Conservation (phyloP, 2,113 vertebrate genomes). For the Piaya cayana region DNA sequence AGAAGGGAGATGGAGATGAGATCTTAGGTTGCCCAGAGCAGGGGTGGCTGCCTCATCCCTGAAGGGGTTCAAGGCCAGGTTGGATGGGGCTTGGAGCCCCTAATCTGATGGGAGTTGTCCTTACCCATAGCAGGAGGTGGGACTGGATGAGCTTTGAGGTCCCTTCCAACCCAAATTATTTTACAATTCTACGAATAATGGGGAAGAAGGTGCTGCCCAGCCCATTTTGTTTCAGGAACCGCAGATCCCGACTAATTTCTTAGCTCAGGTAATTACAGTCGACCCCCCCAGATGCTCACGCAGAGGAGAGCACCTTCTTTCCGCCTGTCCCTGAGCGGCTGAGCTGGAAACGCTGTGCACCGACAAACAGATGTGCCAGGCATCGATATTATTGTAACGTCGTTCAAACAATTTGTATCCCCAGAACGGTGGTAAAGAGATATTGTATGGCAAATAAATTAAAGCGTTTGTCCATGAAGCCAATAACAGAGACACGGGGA, state of each 20-base stretch:
- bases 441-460: conserved; percentile 61
- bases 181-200: too few relatives aligned
- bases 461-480: conserved; percentile 34
- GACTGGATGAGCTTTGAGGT: too few relatives aligned
- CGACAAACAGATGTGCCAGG: conserved; percentile 46
- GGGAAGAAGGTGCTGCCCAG: not conserved
- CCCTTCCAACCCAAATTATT: too few relatives aligned
- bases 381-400: not conserved
- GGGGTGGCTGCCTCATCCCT: too few relatives aligned
- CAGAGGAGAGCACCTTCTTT: not conserved
- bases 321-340: not conserved
- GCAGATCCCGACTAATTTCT: not conserved
- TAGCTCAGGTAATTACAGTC: not conserved
- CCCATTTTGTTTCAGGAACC: not conserved
- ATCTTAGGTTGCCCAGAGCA: too few relatives aligned
- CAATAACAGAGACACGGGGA: not conserved
- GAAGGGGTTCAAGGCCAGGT: too few relatives aligned
- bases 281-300: not conserved
- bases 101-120: too few relatives aligned
- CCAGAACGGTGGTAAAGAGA: conserved; percentile 33
- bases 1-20: too few relatives aligned
- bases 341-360: not conserved
- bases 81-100: too few relatives aligned
- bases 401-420: conserved; percentile 55
- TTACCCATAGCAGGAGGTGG: too few relatives aligned